Evolutionary conservation across 2,797 vertebrate species (phyloP).

Genomic region (Octomys mimax): DNA sequence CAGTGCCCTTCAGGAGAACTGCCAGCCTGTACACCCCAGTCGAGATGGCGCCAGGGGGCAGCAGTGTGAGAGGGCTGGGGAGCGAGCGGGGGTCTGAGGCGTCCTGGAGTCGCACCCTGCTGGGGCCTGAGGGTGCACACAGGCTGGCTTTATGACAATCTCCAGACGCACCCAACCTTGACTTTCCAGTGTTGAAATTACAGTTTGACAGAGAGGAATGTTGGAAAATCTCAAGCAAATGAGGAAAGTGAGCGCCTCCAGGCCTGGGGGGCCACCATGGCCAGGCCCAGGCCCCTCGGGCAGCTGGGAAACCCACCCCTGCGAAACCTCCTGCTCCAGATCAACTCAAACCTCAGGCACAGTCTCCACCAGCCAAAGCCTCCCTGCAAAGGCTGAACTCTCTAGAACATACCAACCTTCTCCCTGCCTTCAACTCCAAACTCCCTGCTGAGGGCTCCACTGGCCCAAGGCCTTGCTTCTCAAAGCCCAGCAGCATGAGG

Average conservation of each 20-base stretch:
- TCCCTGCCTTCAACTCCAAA: neutral
- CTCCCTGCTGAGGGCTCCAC: neutral
- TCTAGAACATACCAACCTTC: neutral
- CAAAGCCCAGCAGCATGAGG: neutral
- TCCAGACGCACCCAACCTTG: constrained; percentile 24
- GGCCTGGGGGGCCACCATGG: neutral
- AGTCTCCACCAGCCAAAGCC: neutral
- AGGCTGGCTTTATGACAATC: neutral
- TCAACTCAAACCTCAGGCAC: neutral
- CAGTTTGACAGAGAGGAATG: constrained; percentile 13
- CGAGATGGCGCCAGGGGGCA: neutral
- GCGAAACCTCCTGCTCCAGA: neutral
- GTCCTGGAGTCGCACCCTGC: neutral
- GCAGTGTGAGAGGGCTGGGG: neutral
- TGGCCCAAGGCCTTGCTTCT: neutral
- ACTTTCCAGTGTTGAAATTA: constrained; percentile 65
- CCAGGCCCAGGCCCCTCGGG: constrained; percentile 14
- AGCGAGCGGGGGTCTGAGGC: too few relatives aligned
- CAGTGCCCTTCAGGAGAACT: neutral
- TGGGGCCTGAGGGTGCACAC: neutral
- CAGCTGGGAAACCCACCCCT: neutral
- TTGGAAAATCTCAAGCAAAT: constrained; percentile 56
- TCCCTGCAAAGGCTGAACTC: neutral
- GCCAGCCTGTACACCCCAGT: neutral
- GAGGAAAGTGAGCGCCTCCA: constrained; percentile 16